Evolutionary conservation across 2,888 invertebrate species (phyloP).

Genomic region (Dolichomitus sp.): DNA sequence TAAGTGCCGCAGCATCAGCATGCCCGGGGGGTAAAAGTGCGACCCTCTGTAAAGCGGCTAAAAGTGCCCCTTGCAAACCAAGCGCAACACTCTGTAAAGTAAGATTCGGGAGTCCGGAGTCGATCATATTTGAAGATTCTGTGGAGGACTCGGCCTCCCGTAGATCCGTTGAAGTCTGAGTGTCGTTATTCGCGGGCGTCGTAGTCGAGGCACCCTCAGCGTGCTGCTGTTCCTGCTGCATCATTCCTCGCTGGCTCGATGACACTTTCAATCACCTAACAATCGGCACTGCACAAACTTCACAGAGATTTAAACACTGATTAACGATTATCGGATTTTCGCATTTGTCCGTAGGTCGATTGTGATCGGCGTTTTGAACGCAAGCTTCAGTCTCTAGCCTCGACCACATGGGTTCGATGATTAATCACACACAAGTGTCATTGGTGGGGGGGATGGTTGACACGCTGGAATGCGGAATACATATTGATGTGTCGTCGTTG

Average conservation of each 20-base stretch:
- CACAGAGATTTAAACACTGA: constrained; percentile 4
- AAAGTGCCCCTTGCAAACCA: constrained; percentile 94
- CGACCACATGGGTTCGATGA: constrained; percentile 12
- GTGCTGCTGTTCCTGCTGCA: constrained; percentile 76
- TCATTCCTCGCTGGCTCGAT: constrained; percentile 65
- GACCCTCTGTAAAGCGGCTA: constrained; percentile 94
- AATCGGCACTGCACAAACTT: constrained; percentile 14
- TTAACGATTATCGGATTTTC: neutral
- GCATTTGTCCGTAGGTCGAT: constrained; percentile 7
- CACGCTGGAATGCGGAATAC: constrained; percentile 13
- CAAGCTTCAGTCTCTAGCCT: neutral
- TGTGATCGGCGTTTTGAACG: neutral
- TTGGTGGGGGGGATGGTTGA: constrained; percentile 34
- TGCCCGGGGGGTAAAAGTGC: constrained; percentile 94
- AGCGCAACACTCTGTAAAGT: constrained; percentile 91
- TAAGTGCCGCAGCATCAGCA: constrained; percentile 94
- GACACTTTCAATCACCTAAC: constrained; percentile 8
- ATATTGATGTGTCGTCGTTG: constrained; percentile 18
- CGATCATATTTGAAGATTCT: constrained; percentile 67
- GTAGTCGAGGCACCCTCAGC: constrained; percentile 61
- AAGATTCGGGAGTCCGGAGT: constrained; percentile 77
- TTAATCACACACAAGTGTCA: constrained; percentile 38
- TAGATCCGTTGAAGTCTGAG: constrained; percentile 70
- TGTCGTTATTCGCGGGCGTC: constrained; percentile 55
- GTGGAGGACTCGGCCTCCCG: constrained; percentile 73